phyloP scores from a whole-genome alignment of 2,797 vertebrate species.

The Semaprochilodus insignis region DNA sequence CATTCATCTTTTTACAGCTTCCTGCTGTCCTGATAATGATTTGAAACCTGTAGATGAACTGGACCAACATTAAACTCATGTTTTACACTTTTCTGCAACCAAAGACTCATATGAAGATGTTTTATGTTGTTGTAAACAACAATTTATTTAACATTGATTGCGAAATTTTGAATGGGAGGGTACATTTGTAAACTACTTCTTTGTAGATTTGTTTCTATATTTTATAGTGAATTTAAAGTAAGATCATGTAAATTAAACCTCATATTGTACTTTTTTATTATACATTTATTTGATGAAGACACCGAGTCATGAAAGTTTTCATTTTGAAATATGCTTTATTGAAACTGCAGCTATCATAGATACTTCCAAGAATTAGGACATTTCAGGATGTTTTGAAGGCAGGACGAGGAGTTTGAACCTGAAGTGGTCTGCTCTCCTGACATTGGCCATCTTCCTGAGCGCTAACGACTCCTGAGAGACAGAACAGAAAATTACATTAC shows the following conservation, averaged over 20 bases:
- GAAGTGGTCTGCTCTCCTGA: not conserved
- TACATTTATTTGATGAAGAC: not conserved
- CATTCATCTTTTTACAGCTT: no score
- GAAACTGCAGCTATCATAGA: not conserved
- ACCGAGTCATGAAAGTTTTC: not conserved
- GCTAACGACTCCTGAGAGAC: constrained; percentile 29
- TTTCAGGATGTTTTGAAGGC: constrained; percentile 1
- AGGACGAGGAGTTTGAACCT: not conserved
- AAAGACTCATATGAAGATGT: no score
- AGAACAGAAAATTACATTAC: not conserved
- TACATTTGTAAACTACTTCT: no score
- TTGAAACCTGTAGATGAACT: no score
- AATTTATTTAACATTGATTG: no score
- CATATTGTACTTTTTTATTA: no score
- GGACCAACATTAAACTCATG: no score
- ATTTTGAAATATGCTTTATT: constrained; percentile 40
- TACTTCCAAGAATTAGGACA: not conserved
- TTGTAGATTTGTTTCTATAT: not conserved
- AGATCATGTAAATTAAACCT: no score
- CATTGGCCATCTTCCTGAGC: not conserved
- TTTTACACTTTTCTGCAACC: no score
- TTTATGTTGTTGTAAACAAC: no score
- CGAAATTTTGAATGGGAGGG: no score
- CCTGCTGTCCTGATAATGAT: no score
- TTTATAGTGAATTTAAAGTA: not conserved